Evolutionary conservation across 2,888 invertebrate genomes (phyloP).

Genomic region (Acleris laterana): DNA sequence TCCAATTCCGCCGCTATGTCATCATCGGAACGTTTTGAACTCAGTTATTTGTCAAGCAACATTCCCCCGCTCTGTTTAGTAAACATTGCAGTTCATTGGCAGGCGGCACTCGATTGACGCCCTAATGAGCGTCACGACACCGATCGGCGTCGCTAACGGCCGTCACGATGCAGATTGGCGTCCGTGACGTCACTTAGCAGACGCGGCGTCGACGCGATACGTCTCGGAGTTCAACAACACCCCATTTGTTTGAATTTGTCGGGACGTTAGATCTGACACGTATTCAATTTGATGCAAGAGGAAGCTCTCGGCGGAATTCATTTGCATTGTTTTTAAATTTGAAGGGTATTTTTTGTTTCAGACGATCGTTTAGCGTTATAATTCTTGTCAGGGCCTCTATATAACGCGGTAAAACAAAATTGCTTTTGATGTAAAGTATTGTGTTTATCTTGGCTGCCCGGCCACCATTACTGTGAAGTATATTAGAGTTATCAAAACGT

Average conservation of each 20-base stretch:
- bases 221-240: background rate
- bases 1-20: no score
- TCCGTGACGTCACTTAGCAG: constrained; percentile 6
- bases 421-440: no score
- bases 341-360: no score
- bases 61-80: constrained; percentile 6
- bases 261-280: background rate
- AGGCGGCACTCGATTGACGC: background rate
- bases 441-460: no score
- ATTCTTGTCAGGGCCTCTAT: no score
- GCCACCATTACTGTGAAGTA: no score
- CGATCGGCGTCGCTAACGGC: background rate
- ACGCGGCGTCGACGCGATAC: background rate
- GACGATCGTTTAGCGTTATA: no score
- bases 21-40: no score
- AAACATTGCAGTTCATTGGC: constrained; percentile 12
- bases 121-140: constrained; percentile 3
- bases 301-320: background rate
- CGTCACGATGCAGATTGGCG: constrained; percentile 6
- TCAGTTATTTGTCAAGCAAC: no score
- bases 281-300: background rate
- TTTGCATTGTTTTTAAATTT: background rate
- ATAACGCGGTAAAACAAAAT: no score
- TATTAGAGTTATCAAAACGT: no score
- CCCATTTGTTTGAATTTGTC: constrained; percentile 13